phyloP scores from a whole-genome alignment of 23 tunicate species.

The Styela clava region DNA sequence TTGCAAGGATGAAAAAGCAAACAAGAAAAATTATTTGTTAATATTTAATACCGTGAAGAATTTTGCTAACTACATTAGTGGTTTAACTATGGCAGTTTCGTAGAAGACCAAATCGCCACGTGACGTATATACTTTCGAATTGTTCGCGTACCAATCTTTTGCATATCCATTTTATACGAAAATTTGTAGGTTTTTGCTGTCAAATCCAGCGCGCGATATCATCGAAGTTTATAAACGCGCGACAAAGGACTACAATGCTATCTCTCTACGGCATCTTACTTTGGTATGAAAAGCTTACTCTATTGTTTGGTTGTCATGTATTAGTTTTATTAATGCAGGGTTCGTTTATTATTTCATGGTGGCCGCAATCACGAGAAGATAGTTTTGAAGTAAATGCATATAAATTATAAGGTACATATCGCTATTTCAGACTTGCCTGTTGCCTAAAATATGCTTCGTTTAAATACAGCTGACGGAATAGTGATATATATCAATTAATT shows the following conservation, averaged over 20 bases:
- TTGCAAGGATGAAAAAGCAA: too few species aligned
- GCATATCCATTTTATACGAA: background rate
- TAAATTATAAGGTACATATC: too few species aligned
- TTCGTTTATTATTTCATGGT: background rate
- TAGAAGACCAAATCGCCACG: background rate
- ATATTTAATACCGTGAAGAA: background rate
- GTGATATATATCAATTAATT: too few species aligned
- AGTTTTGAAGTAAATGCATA: too few species aligned
- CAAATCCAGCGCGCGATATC: background rate
- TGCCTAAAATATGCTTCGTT: too few species aligned
- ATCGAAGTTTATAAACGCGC: background rate
- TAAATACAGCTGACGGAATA: too few species aligned
- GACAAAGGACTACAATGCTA: background rate
- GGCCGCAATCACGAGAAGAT: too few species aligned
- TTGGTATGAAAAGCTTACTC: background rate
- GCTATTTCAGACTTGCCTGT: too few species aligned
- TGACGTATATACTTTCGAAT: background rate
- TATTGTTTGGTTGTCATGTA: background rate
- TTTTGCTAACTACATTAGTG: background rate
- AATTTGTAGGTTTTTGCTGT: background rate
- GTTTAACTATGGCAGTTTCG: too few species aligned
- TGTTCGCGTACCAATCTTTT: background rate
- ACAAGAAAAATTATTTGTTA: too few species aligned
- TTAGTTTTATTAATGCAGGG: background rate
- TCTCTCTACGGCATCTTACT: background rate